Base-by-base conservation (phyloP, 2,888 invertebrate genomes). In the Sycophila texana region DNA sequence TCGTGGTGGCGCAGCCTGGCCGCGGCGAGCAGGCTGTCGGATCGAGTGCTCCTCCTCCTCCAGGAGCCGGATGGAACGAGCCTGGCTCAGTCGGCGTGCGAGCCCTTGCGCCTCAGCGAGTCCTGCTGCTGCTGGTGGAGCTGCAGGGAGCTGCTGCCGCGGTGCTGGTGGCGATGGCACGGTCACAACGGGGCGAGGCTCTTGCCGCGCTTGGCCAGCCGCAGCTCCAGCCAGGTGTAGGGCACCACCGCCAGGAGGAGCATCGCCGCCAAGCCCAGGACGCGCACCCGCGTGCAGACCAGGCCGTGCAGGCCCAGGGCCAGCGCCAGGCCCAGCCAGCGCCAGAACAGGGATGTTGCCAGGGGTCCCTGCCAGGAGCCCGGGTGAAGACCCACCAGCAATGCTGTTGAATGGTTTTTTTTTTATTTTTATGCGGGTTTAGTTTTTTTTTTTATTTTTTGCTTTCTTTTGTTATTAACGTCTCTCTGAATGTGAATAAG, bases 271-370 rank as follows among this genome's bases (percentile, higher is more conserved):
- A 93, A 87, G 88, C 86, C 93, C 84, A 84, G 92, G 81, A 83
- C 93, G 74, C 81, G 91, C 87, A 81, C 91, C 84, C 85, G 91
- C 87, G 92, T 91, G 85, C 93, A 93, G 0, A 93, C 91, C 22
- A 92, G 86, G 0, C 93, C 91, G n/a, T 93, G 93, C 3, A 93
- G 91, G 2, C 93, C 92, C 1, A 93, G 92, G 1, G 93, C 92
- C 57, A 94, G 84, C 0, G 93, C 92, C 47, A 94, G 87, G 0
- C 93, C 92, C 86, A 93, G 91, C 76, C 92, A 93, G 1, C 93
- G 92, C 83, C 93, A 91, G 77, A 92, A 91, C 68, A 90, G 88
- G 70, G 91, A 90, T 49, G 90, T 90, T 10, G 91, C 89, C 72
- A 91, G 83, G 2, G 91, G 91, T 16, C 90, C 90, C 80, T 91